Evolutionary conservation across 2,888 invertebrate species (phyloP).

Genomic region (Seira sanloemensis): DNA sequence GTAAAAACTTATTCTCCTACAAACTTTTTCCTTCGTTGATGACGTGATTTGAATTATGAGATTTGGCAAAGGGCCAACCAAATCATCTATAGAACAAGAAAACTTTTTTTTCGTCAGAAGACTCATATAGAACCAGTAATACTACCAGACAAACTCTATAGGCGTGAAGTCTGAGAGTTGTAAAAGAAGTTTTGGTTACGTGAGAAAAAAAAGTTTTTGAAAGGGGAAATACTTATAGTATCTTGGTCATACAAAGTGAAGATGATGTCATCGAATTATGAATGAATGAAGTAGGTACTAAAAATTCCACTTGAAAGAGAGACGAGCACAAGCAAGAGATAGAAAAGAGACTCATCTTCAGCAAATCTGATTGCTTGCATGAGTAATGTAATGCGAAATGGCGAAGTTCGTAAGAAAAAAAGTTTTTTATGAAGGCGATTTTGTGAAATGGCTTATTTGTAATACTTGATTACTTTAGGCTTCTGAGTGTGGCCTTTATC

Average conservation of each 20-base stretch:
- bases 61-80: conserved; percentile 27
- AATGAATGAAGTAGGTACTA: conserved; percentile 33
- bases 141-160: conserved; percentile 7
- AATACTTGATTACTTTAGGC: no score
- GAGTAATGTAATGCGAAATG: no score
- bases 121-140: neutral
- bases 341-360: no score
- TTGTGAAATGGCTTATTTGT: no score
- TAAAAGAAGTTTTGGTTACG: neutral
- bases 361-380: no score
- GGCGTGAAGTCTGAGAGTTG: neutral
- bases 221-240: conserved; percentile 2
- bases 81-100: conserved; percentile 1
- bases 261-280: conserved; percentile 43
- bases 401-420: no score
- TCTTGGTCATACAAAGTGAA: conserved; percentile 26
- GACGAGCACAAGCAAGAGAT: no score
- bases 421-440: no score
- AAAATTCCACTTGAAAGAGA: neutral
- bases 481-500: no score
- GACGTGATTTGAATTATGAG: conserved; percentile 40
- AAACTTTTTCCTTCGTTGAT: neutral
- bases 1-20: neutral
- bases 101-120: neutral
- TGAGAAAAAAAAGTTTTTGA: neutral